Conservation (phyloP, 2,888 invertebrate species). For the Panopea generosa region DNA sequence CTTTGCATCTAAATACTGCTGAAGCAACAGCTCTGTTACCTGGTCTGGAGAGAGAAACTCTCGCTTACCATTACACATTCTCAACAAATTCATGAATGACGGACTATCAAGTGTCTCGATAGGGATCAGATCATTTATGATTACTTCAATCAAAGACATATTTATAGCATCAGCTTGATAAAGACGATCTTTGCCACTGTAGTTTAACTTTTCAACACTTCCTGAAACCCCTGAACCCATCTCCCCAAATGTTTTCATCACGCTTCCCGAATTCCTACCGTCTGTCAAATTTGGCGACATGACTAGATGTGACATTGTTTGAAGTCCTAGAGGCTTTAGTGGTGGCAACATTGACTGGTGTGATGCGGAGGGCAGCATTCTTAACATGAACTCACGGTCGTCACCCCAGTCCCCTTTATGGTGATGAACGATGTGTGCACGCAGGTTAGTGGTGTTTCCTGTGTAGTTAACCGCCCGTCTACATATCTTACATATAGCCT, state of each 20-base stretch:
- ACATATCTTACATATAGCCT: conserved; percentile 63
- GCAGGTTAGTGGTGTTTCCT: conserved; percentile 67
- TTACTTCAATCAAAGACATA: conserved; percentile 47
- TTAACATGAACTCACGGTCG: no score
- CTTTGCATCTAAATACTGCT: neutral
- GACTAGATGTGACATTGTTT: no score
- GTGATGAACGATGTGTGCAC: conserved; percentile 60
- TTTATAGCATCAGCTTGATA: conserved; percentile 15
- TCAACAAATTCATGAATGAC: conserved; percentile 56
- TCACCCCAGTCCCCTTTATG: conserved; percentile 18
- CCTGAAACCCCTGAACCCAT: no score
- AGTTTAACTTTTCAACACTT: no score
- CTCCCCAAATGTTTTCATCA: no score
- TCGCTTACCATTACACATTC: conserved; percentile 14
- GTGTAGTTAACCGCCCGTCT: conserved; percentile 53
- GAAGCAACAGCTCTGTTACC: neutral
- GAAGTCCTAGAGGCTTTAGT: no score
- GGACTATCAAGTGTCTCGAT: conserved; percentile 46
- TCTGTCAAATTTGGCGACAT: no score
- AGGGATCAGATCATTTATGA: conserved; percentile 55
- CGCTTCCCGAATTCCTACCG: no score
- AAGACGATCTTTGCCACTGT: no score
- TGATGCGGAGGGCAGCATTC: no score
- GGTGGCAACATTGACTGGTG: no score
- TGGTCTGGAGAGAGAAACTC: neutral